Evolutionary conservation across 2,797 vertebrate genomes (phyloP), one percentile per base, ranked within the genome.

Genomic region (Diplodus sargus): DNA sequence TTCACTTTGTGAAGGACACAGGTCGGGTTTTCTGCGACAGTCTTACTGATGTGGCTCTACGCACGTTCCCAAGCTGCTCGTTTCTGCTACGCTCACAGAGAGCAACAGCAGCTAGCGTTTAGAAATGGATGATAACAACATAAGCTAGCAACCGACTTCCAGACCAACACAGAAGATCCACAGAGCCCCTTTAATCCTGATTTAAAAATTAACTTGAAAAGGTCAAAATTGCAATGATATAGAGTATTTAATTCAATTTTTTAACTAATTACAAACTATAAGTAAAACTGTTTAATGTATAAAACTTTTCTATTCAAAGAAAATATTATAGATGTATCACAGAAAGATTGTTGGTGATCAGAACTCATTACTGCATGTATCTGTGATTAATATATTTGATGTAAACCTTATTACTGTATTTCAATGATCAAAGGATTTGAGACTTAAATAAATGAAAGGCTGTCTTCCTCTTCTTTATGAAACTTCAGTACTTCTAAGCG

Each of bases 231-330:
- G 6, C 20, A 53, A 64, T 68, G 14, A 42, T 7, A 10, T 20
- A 45, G 2, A 39, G 16, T 20, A 56, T 42, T 57, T 53, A 2
- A 54, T 16, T 14, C 9, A 1, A 56, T 18, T 49, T 15, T 49
- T 74, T 15, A 56, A 13, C 20, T 48, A 0, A 66, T 43, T 5
- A 28, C 0, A 18, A 8, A 60, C 1, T 11, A 14, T 12, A 10
- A 9, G n/a, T 18, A 1, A 9, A 25, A 59, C 43, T 18, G 16
- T n/a, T n/a, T 8, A 67, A 52, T 39, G 10, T 15, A n/a, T n/a
- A 13, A 20, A 53, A 45, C 74, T 54, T 66, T 51, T 80, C 23
- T 42, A 15, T 11, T 56, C 51, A 22, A 11, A 25, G 47, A 68
- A 62, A 15, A 6, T 42, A 9, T 6, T 4, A 51, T 5, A n/a